These are phyloP conservation scores for Echiichthys vipera DNA, from an alignment of 2,797 vertebrate species.

Conservation along the genomic window DNA sequence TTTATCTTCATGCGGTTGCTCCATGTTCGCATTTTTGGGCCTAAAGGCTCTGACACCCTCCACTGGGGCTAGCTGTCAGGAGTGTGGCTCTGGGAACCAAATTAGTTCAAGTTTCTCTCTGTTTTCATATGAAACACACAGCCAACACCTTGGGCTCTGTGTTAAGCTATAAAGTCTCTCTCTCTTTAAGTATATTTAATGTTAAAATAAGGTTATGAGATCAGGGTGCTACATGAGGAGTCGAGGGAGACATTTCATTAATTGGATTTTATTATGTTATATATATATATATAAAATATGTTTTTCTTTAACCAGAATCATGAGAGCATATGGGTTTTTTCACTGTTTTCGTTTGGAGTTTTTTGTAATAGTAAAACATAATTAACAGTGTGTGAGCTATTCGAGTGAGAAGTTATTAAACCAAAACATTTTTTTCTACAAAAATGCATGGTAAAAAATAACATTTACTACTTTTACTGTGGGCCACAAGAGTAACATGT, in stretches of 20 bases:
- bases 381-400: constrained; percentile 40
- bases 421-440: constrained; percentile 41
- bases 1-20: constrained; percentile 64
- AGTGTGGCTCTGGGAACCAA: constrained; percentile 77
- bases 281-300: no score
- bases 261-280: constrained; percentile 72
- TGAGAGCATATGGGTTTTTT: constrained; percentile 35
- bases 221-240: constrained; percentile 49
- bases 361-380: constrained; percentile 34
- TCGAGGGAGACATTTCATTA: constrained; percentile 65
- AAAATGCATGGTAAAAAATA: background rate
- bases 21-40: constrained; percentile 70
- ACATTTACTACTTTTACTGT: constrained; percentile 7
- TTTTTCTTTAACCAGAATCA: constrained; percentile 59
- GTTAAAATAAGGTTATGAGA: constrained; percentile 80
- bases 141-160: constrained; percentile 84
- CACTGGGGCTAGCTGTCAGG: constrained; percentile 80
- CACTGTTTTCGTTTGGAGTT: constrained; percentile 33
- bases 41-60: constrained; percentile 73
- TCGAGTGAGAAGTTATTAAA: constrained; percentile 60
- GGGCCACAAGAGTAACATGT: constrained; percentile 3
- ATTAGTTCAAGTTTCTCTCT: constrained; percentile 80
- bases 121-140: constrained; percentile 85
- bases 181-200: constrained; percentile 59
- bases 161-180: constrained; percentile 74